Evolutionary conservation across 2,888 invertebrate genomes (phyloP).

Genomic region (Acleris emargana): DNA sequence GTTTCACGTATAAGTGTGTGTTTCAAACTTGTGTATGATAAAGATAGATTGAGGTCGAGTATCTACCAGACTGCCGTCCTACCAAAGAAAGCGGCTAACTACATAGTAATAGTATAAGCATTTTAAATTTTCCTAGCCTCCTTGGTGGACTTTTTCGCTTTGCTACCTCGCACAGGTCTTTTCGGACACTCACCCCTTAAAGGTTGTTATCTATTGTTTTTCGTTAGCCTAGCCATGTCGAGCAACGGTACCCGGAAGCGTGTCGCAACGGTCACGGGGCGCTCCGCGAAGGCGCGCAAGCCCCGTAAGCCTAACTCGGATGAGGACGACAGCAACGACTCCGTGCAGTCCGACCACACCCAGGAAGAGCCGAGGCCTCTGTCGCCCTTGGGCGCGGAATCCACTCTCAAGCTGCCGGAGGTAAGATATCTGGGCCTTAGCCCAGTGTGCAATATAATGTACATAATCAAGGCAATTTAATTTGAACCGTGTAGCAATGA

Average conservation of each 20-base stretch:
- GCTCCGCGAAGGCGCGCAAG: constrained; percentile 50
- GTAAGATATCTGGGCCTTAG: no score
- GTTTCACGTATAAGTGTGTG: no score
- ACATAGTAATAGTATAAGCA: no score
- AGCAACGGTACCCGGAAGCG: constrained; percentile 52
- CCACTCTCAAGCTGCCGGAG: constrained; percentile 86
- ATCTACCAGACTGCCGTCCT: no score
- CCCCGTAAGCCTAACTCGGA: constrained; percentile 58
- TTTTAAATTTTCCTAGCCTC: no score
- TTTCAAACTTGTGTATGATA: no score
- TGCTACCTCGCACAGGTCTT: background rate
- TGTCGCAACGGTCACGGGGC: constrained; percentile 43
- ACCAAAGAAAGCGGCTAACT: no score
- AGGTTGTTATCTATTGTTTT: constrained; percentile 13
- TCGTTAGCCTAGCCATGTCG: constrained; percentile 44
- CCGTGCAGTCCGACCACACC: constrained; percentile 51
- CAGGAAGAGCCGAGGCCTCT: constrained; percentile 62
- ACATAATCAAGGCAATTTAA: no score
- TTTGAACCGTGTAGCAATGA: no score
- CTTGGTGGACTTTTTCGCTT: background rate
- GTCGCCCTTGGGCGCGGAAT: constrained; percentile 83
- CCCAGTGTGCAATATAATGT: no score
- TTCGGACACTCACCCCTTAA: no score
- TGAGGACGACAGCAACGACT: constrained; percentile 66
- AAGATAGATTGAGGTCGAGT: no score